Evolutionary conservation across 2,888 invertebrate species (phyloP), one percentile per base, ranked within the genome.

Genomic region (Diadegma fenestrale): DNA sequence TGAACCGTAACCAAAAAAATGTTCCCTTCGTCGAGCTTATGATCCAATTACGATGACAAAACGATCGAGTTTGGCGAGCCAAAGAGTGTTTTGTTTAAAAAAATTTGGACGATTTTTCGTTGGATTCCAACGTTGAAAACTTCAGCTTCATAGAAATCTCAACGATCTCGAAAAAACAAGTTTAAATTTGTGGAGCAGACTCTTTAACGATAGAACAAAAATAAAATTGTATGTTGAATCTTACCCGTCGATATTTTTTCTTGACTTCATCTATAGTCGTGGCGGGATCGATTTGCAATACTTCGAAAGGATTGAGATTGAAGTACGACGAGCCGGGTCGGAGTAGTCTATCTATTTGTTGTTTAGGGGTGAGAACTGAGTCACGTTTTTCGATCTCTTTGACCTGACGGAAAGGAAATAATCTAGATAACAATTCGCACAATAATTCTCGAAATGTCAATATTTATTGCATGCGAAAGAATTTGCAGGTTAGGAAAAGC

Each of bases 361-460:
- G 99, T 94, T 97, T 97, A 33, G 99, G 97, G 61, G 99, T 99
- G 92, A 99, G 95, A 71, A 98, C 98, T 6, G 99, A 98, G 95
- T 99, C 99, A 90, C 98, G 95, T 94, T 99, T 98, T 95, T 99
- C 99, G 87, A 99, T 99, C 95, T 98, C 97, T 95, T 99, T 99
- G 78, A 99, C 99, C 99, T 99, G 93, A 93, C 88, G 45, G 8
- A 58, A 14, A 58, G 37, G 51, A 61, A 48, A 61, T 33, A 64
- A 48, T 61, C n/a, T 82, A 86, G 33, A 84, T 54, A 76, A 64
- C 14, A 45, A 22, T 41, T 73, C n/a, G 17, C 37, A 26, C 17
- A 41, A 19, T 33, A 19, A 37, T 41, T 26, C 12, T 33, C 19
- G 12, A 71, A 54, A 48, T 71, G 58, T 81, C 33, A 81, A 75